A percentile compares a stretch with the other conserved stretches of the same genome.
Evolutionary conservation across 2,888 invertebrate genomes (phyloP).

Genomic region (Heteropelma amictum): DNA sequence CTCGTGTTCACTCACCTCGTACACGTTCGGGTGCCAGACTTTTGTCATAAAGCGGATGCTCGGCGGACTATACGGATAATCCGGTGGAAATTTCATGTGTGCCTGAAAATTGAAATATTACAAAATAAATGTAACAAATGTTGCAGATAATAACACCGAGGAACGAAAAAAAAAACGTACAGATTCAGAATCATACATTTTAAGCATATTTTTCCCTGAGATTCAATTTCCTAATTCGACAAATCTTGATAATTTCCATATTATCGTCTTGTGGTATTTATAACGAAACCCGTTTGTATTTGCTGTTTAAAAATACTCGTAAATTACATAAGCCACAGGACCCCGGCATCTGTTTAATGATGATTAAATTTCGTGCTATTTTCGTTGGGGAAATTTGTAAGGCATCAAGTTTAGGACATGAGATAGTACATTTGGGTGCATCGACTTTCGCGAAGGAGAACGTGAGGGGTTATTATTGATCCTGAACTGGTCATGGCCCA

Average conservation of each 20-base stretch:
- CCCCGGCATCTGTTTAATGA: too few relatives aligned
- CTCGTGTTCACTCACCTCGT: slow-evolving; percentile 89
- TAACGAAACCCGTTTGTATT: too few relatives aligned
- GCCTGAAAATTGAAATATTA: slow-evolving; percentile 84
- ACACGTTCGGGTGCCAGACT: slow-evolving; percentile 99
- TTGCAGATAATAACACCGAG: neutral
- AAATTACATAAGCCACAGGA: too few relatives aligned
- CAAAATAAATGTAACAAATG: neutral
- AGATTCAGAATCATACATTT: too few relatives aligned
- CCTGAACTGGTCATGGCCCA: slow-evolving; percentile 75
- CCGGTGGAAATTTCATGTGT: slow-evolving; percentile 98
- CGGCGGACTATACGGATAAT: slow-evolving; percentile 99
- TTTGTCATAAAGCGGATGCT: slow-evolving; percentile 98
- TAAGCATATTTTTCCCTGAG: too few relatives aligned
- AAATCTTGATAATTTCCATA: too few relatives aligned
- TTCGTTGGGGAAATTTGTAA: too few relatives aligned
- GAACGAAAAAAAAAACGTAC: neutral
- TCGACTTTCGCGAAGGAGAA: slow-evolving; percentile 40
- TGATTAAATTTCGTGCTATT: too few relatives aligned
- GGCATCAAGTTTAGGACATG: neutral
- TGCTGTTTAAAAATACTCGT: too few relatives aligned
- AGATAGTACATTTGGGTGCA: neutral
- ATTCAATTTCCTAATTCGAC: too few relatives aligned
- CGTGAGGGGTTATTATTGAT: slow-evolving; percentile 69
- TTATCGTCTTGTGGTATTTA: too few relatives aligned